A percentile compares a stretch with the other conserved stretches of the same genome.
Evolutionary conservation across 2,888 invertebrate species (phyloP).

Genomic region (Eupithecia insigniata): DNA sequence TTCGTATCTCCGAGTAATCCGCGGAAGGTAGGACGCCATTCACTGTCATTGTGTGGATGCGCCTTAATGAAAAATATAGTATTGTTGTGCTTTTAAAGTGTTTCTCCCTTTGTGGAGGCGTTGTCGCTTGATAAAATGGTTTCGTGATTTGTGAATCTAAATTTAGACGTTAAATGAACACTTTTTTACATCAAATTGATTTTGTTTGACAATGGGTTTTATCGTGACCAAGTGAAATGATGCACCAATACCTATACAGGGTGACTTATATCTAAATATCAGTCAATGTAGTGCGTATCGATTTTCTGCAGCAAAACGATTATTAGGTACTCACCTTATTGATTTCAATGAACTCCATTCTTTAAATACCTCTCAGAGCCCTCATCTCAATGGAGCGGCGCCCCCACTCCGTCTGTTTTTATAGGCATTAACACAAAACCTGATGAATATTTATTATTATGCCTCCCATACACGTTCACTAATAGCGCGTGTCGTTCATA

Average conservation of each 20-base stretch:
- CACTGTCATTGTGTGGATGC: slow-evolving; percentile 73
- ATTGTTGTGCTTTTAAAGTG: slow-evolving; percentile 66
- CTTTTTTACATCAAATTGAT: background rate
- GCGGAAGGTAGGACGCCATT: slow-evolving; percentile 74
- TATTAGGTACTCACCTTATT: background rate
- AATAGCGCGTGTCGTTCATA: slow-evolving; percentile 64
- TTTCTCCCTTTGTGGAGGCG: slow-evolving; percentile 52
- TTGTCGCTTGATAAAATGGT: slow-evolving; percentile 40
- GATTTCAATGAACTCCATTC: background rate
- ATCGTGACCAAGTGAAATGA: background rate
- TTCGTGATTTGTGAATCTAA: slow-evolving; percentile 23
- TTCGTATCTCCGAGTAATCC: slow-evolving; percentile 76
- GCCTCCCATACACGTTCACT: slow-evolving; percentile 55
- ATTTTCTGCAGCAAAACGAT: background rate
- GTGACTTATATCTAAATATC: background rate
- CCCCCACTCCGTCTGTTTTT: slow-evolving; percentile 53
- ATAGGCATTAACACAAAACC: slow-evolving; percentile 62
- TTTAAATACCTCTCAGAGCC: slow-evolving; percentile 13
- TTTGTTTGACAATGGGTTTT: background rate
- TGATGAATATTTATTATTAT: slow-evolving; percentile 71
- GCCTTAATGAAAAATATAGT: slow-evolving; percentile 81
- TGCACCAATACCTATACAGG: background rate
- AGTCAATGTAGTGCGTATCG: background rate
- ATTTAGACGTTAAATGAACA: background rate
- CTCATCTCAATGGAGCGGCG: slow-evolving; percentile 22